phyloP scores from a whole-genome alignment of 2,888 invertebrate species.

The Pollenia angustigena region DNA sequence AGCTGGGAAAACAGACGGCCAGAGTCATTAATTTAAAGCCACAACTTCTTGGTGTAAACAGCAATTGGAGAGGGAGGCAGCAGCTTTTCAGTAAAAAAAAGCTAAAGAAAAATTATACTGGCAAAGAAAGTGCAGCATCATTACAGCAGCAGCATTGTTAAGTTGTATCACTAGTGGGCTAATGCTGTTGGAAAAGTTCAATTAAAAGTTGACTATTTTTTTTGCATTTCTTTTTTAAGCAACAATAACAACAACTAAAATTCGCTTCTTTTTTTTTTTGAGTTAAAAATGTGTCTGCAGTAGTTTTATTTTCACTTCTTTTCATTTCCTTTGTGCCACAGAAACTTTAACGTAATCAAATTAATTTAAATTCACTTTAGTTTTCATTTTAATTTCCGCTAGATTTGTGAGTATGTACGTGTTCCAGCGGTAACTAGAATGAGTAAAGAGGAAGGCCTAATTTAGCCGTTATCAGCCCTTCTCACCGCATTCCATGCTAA shows the following conservation, averaged over 20 bases:
- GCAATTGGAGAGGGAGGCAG: not conserved
- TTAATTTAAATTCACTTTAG: slow-evolving; percentile 24
- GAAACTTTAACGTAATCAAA: slow-evolving; percentile 8
- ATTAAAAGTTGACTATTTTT: not conserved
- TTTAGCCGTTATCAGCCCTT: too few species aligned
- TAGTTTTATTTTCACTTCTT: too few species aligned
- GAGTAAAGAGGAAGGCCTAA: too few species aligned
- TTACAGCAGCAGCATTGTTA: not conserved
- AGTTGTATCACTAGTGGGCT: not conserved
- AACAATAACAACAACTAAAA: too few species aligned
- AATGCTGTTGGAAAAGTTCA: not conserved
- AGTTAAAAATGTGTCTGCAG: too few species aligned
- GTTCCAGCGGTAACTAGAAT: too few species aligned
- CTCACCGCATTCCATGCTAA: too few species aligned
- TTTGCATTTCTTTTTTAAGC: not conserved
- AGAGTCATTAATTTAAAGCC: slow-evolving; percentile 51
- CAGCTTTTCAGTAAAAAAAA: not conserved
- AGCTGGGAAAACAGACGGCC: not conserved
- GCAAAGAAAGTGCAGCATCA: not conserved
- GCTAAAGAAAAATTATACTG: not conserved
- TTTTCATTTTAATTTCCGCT: slow-evolving; percentile 45
- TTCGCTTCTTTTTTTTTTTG: too few species aligned
- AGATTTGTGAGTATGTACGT: too few species aligned
- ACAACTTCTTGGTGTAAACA: slow-evolving; percentile 6
- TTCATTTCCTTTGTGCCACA: not conserved